A percentile compares a stretch with the other conserved stretches of the same genome.
phyloP scores from a whole-genome alignment of 1,140 invertebrate species.

The Liolophura sinensis region DNA sequence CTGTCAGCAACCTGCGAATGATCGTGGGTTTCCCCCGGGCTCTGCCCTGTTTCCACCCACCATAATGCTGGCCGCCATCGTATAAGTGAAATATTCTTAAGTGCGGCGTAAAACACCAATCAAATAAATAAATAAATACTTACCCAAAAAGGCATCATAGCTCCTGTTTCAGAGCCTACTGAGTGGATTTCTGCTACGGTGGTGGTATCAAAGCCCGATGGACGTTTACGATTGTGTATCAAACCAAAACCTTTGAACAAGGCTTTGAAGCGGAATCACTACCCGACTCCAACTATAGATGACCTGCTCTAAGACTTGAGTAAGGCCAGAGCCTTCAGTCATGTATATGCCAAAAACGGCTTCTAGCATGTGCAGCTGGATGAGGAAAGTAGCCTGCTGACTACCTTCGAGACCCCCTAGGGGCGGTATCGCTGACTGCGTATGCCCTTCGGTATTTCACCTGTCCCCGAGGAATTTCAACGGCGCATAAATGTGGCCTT shows the following conservation, averaged over 20 bases:
- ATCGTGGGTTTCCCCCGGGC: no score
- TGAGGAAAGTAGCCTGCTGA: constrained; percentile 17
- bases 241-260: constrained; percentile 32
- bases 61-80: no score
- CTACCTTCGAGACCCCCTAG: constrained; percentile 26
- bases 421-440: neutral
- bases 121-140: no score
- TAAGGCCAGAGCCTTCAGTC: constrained; percentile 27
- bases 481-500: constrained; percentile 34
- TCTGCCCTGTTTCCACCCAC: no score
- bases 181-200: constrained; percentile 28
- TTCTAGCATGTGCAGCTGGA: constrained; percentile 31
- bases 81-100: no score
- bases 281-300: constrained; percentile 25
- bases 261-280: constrained; percentile 24
- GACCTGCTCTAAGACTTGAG: constrained; percentile 24
- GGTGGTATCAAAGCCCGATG: constrained; percentile 20
- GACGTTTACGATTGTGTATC: constrained; percentile 24
- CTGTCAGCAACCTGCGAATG: no score
- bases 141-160: no score
- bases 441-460: constrained; percentile 1
- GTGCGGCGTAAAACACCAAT: no score
- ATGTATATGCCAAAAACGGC: constrained; percentile 23
- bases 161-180: no score
- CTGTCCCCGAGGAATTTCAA: constrained; percentile 42